Conservation (phyloP, 2,797 vertebrate species). For the Bradypodion pumilum region DNA sequence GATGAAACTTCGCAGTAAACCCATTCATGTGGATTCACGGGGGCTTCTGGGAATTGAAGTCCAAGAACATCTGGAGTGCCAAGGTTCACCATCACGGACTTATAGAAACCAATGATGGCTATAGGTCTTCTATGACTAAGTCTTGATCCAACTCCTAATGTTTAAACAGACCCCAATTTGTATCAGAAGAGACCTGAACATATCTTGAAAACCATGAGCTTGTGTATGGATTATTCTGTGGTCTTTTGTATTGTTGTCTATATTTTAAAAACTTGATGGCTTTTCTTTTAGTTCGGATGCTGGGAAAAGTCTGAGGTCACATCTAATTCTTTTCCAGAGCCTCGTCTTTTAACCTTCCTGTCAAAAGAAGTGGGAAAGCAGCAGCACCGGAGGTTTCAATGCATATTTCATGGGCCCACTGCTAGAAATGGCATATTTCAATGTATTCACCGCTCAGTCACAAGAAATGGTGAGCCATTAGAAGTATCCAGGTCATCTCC, state of each 20-base stretch:
- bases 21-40: too few relatives aligned
- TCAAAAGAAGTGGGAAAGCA: slow-evolving; percentile 17
- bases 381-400: slow-evolving; percentile 30
- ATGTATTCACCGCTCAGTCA: neutral
- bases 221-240: neutral
- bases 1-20: too few relatives aligned
- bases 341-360: slow-evolving; percentile 5
- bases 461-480: neutral
- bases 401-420: slow-evolving; percentile 27
- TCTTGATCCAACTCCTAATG: neutral
- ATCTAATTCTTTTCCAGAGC: slow-evolving; percentile 27
- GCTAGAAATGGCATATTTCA: slow-evolving; percentile 18
- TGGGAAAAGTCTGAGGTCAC: slow-evolving; percentile 4
- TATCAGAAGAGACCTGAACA: neutral
- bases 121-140: too few relatives aligned
- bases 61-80: too few relatives aligned
- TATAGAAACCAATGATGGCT: too few relatives aligned
- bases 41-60: too few relatives aligned
- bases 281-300: neutral
- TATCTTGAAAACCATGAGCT: neutral
- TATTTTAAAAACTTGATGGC: too few relatives aligned
- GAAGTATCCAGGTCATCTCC: neutral
- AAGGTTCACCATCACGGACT: too few relatives aligned
- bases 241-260: too few relatives aligned
- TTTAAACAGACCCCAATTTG: neutral